Percentiles rank a stretch among this genome's conserved stretches.
Conservation (phyloP, 2,888 invertebrate species). For the Hypselothyrea guttata region DNA sequence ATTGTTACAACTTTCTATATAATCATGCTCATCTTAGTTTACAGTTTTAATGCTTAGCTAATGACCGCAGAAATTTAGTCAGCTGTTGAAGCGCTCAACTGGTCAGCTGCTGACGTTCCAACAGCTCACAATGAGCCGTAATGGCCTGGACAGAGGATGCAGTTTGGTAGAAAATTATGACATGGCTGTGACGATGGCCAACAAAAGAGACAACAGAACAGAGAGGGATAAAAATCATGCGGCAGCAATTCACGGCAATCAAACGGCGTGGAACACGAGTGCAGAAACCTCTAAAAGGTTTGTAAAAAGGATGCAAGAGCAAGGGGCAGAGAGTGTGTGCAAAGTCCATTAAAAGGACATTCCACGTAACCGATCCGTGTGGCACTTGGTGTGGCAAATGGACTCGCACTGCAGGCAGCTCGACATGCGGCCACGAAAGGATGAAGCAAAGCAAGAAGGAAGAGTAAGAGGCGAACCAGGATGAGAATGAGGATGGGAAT, state of each 20-base stretch:
- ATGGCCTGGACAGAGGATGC: conserved; percentile 43
- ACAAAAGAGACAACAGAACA: conserved; percentile 33
- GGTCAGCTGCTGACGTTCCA: conserved; percentile 56
- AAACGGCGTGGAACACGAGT: conserved; percentile 71
- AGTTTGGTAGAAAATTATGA: conserved; percentile 43
- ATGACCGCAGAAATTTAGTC: conserved; percentile 44
- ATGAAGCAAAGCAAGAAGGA: conserved; percentile 22
- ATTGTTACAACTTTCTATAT: too few relatives aligned
- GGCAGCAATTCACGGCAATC: conserved; percentile 76
- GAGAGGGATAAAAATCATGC: conserved; percentile 72
- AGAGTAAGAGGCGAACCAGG: conserved; percentile 12
- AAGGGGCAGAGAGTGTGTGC: conserved; percentile 53
- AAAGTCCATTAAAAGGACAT: conserved; percentile 77
- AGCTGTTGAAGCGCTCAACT: conserved; percentile 37
- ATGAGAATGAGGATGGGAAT: conserved; percentile 23
- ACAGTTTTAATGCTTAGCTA: conserved; percentile 21
- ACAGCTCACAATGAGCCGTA: conserved; percentile 36
- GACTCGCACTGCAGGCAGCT: conserved; percentile 56
- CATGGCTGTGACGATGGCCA: conserved; percentile 55
- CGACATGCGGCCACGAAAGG: conserved; percentile 58
- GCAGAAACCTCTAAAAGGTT: conserved; percentile 59
- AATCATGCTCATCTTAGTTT: too few relatives aligned
- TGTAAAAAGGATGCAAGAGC: conserved; percentile 61
- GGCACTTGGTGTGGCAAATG: conserved; percentile 65
- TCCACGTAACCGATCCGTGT: conserved; percentile 73